A percentile compares a stretch with the other conserved stretches of the same genome.
Conservation (phyloP, 1,140 invertebrate genomes). For the Hestina assimilis region DNA sequence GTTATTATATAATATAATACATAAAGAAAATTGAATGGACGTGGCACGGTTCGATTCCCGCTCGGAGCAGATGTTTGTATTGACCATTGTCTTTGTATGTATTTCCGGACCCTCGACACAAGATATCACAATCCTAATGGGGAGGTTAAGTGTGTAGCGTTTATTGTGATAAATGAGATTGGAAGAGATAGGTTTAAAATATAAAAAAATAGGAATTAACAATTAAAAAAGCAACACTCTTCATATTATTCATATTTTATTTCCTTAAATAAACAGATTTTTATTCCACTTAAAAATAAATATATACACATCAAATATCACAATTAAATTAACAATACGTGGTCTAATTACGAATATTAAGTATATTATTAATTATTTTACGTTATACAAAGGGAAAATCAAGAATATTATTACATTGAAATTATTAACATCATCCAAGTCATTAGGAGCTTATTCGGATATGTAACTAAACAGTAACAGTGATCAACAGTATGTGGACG, state of each 20-base stretch:
- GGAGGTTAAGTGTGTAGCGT: not conserved
- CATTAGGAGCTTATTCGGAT: too few relatives aligned
- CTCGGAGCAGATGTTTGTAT: too few relatives aligned
- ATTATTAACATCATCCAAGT: too few relatives aligned
- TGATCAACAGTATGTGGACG: too few relatives aligned
- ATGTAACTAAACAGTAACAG: too few relatives aligned
- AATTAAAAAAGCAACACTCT: conserved; percentile 14
- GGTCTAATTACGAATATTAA: conserved; percentile 9
- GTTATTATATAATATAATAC: too few relatives aligned
- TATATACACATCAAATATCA: conserved; percentile 59
- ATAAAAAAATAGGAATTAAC: not conserved
- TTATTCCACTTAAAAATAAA: conserved; percentile 45
- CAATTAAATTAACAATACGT: conserved; percentile 56
- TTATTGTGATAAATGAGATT: not conserved
- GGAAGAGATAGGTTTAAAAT: not conserved
- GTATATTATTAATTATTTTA: not conserved
- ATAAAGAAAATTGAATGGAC: too few relatives aligned
- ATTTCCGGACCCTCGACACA: too few relatives aligned
- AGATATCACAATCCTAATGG: too few relatives aligned
- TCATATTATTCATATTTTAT: conserved; percentile 19
- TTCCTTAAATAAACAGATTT: conserved; percentile 40
- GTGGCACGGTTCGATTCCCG: not conserved
- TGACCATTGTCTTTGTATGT: too few relatives aligned
- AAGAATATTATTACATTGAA: too few relatives aligned
- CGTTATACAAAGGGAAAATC: not conserved